phyloP scores from a whole-genome alignment of 2,797 vertebrate species.

The Falco biarmicus region DNA sequence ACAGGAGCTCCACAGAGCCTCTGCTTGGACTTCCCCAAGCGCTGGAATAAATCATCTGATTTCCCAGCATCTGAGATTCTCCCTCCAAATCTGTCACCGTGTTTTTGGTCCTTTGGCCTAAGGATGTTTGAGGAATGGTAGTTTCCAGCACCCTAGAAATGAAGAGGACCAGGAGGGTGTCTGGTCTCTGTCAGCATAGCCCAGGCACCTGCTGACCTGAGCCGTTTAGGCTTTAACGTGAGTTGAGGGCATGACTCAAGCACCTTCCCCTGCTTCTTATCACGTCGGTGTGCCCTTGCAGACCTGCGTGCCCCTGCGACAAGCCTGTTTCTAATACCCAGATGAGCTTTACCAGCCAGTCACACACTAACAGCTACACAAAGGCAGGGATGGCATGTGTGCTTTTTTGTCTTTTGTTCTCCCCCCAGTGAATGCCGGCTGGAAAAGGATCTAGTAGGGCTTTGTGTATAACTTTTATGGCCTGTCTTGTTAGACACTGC shows the following conservation, averaged over 20 bases:
- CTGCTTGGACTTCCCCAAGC: background rate
- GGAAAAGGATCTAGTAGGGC: background rate
- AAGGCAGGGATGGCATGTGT: background rate
- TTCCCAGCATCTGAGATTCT: background rate
- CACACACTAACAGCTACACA: background rate
- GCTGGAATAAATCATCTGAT: background rate
- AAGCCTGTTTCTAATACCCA: too few species aligned
- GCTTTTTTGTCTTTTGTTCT: too few species aligned
- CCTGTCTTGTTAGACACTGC: background rate
- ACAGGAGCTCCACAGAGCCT: background rate
- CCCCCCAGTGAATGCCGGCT: background rate
- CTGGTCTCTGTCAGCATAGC: too few species aligned
- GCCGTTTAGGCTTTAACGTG: too few species aligned
- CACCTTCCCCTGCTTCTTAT: too few species aligned
- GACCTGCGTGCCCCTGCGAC: too few species aligned
- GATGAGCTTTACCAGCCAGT: too few species aligned
- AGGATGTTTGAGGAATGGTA: background rate
- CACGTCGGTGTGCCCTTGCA: too few species aligned
- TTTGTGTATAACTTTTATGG: background rate
- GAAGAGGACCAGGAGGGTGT: background rate
- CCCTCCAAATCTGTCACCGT: background rate
- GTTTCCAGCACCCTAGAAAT: background rate
- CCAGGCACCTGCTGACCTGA: too few species aligned
- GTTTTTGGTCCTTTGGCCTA: background rate
- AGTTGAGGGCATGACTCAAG: too few species aligned